These are phyloP conservation scores for Phenganax subtilis DNA, from an alignment of 92 coral and sea anemone species.

Conservation along the genomic window DNA sequence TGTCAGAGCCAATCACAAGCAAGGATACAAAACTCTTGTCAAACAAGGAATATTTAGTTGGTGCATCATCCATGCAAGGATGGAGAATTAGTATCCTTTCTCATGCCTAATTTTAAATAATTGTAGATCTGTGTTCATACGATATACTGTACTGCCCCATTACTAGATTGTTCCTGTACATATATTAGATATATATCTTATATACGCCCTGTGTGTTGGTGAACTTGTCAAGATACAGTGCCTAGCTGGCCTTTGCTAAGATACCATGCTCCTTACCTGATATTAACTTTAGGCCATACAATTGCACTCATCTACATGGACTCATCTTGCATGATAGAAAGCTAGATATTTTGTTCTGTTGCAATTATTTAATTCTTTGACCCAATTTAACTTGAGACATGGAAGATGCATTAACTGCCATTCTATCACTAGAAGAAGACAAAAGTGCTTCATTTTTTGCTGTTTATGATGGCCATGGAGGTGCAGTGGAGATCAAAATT, in stretches of 20 bases:
- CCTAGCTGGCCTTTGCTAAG: too few species aligned
- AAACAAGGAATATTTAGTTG: slow-evolving; percentile 78
- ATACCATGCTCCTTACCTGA: too few species aligned
- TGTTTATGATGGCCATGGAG: slow-evolving; percentile 99
- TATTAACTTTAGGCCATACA: too few species aligned
- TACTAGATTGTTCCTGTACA: too few species aligned
- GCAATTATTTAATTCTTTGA: neutral
- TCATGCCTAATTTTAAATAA: too few species aligned
- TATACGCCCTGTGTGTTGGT: too few species aligned
- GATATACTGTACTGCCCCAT: too few species aligned
- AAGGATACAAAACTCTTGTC: slow-evolving; percentile 82
- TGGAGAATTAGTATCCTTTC: slow-evolving; percentile 98
- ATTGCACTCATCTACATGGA: too few species aligned
- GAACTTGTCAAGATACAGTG: too few species aligned
- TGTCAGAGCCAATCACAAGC: slow-evolving; percentile 94
- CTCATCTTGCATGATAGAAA: too few species aligned
- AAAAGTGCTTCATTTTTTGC: slow-evolving; percentile 88
- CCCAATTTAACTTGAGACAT: slow-evolving; percentile 56
- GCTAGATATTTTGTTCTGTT: neutral
- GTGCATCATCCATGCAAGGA: slow-evolving; percentile 98
- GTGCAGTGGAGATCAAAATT: slow-evolving; percentile 31
- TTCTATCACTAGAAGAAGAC: slow-evolving; percentile 83
- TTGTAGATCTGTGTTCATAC: too few species aligned
- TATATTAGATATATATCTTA: too few species aligned
- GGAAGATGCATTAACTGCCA: slow-evolving; percentile 99